These are phyloP conservation scores for Chloroceryle amazona DNA, from an alignment of 2,797 vertebrate genomes.

Conservation along the genomic window DNA sequence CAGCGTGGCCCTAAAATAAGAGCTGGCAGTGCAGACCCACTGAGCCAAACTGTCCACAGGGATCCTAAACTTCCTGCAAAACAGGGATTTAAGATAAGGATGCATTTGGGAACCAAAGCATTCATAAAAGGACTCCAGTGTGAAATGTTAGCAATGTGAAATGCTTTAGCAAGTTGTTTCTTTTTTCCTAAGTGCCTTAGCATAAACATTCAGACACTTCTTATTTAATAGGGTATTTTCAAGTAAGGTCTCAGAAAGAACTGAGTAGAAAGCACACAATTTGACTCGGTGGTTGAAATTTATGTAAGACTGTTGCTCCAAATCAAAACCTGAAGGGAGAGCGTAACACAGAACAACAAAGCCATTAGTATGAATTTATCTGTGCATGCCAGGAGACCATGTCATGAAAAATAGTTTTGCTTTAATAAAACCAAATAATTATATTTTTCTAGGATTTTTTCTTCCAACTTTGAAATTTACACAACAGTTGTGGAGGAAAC, in stretches of 20 bases:
- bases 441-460: neutral
- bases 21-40: neutral
- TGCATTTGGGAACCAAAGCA: neutral
- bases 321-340: neutral
- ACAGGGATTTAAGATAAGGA: neutral
- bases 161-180: neutral
- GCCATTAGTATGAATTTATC: neutral
- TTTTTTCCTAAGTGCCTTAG: neutral
- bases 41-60: neutral
- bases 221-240: neutral
- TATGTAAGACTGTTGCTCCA: neutral
- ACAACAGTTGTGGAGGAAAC: neutral
- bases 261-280: neutral
- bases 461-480: neutral
- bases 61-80: neutral
- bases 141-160: neutral
- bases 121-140: neutral
- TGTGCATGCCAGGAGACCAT: neutral
- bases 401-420: neutral
- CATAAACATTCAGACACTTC: neutral
- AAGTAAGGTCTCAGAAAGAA: neutral
- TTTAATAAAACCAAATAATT: neutral
- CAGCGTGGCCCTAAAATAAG: neutral
- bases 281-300: neutral
- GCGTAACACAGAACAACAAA: neutral